phyloP scores from a whole-genome alignment of 2,797 vertebrate species.

The Anas flavirostris region DNA sequence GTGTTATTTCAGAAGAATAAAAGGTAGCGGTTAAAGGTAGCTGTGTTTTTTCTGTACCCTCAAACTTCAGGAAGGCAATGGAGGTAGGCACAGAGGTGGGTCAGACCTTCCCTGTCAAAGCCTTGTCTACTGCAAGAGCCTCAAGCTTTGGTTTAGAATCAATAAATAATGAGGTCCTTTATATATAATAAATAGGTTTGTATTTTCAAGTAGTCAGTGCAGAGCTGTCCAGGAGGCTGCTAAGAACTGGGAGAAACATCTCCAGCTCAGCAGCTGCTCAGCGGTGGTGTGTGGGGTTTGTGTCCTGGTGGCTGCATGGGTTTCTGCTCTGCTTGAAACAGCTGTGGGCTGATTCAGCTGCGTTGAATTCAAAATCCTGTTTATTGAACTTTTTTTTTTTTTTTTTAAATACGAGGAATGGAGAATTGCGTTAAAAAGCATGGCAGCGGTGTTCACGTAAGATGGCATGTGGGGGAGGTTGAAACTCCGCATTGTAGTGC shows the following conservation, averaged over 20 bases:
- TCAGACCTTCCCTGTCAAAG: background rate
- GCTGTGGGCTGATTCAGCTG: background rate
- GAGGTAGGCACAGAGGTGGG: accelerated
- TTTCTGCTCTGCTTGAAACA: background rate
- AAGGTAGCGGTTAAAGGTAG: background rate
- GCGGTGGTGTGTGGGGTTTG: background rate
- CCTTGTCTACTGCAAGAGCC: background rate
- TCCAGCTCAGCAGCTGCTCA: background rate
- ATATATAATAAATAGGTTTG: background rate
- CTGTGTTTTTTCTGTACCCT: background rate
- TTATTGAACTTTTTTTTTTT: background rate
- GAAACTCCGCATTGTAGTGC: background rate
- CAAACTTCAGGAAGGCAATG: background rate
- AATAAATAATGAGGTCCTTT: background rate
- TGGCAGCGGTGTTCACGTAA: background rate
- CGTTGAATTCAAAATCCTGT: background rate
- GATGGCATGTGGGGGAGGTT: background rate
- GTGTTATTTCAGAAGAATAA: background rate
- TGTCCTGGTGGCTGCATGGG: background rate
- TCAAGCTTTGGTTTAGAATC: background rate
- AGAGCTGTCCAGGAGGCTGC: background rate
- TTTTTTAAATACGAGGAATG: background rate
- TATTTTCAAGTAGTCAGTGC: background rate
- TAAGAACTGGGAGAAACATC: background rate
- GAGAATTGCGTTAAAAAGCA: background rate